Percentiles rank a stretch among this genome's conserved stretches.
Conservation (phyloP, 2,113 vertebrate genomes). For the Caranx melampygus region DNA sequence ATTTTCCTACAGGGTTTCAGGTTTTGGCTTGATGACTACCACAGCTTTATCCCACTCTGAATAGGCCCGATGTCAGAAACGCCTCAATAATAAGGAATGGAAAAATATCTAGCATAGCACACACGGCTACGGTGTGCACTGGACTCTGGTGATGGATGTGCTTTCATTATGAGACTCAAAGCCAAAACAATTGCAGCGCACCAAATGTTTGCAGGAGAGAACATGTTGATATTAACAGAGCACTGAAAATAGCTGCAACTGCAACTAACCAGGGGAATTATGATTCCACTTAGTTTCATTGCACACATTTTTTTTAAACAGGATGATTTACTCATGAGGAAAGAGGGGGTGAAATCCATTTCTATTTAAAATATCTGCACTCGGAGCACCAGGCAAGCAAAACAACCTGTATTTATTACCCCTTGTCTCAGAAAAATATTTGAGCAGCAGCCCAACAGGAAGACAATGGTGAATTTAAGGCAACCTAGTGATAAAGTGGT, state of each 20-base stretch:
- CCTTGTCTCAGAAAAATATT: slow-evolving; percentile 59
- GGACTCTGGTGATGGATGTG: slow-evolving; percentile 54
- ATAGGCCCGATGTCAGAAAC: slow-evolving; percentile 35
- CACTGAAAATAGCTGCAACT: slow-evolving; percentile 39
- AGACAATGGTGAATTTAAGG: slow-evolving; percentile 42
- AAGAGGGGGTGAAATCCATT: slow-evolving; percentile 39
- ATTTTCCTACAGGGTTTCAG: slow-evolving; percentile 40
- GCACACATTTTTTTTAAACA: slow-evolving; percentile 28
- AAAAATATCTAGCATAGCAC: slow-evolving; percentile 39
- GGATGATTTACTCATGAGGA: slow-evolving; percentile 46
- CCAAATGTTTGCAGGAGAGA: slow-evolving; percentile 30
- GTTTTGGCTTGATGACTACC: slow-evolving; percentile 39
- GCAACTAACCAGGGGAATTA: slow-evolving; percentile 45
- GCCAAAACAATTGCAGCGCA: slow-evolving; percentile 51
- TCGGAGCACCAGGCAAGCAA: slow-evolving; percentile 50
- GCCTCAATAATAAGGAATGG: slow-evolving; percentile 24
- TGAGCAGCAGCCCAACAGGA: slow-evolving; percentile 47
- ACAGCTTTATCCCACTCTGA: slow-evolving; percentile 35
- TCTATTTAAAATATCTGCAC: slow-evolving; percentile 64
- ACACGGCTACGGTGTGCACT: slow-evolving; percentile 18
- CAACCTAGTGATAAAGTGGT: slow-evolving; percentile 18
- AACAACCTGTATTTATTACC: slow-evolving; percentile 68
- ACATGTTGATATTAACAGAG: slow-evolving; percentile 27
- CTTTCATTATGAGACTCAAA: slow-evolving; percentile 50
- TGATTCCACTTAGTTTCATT: slow-evolving; percentile 61